Evolutionary conservation across 2,113 vertebrate species (phyloP), one percentile per base, ranked within the genome.

Genomic region (Nannobrachium achirus): DNA sequence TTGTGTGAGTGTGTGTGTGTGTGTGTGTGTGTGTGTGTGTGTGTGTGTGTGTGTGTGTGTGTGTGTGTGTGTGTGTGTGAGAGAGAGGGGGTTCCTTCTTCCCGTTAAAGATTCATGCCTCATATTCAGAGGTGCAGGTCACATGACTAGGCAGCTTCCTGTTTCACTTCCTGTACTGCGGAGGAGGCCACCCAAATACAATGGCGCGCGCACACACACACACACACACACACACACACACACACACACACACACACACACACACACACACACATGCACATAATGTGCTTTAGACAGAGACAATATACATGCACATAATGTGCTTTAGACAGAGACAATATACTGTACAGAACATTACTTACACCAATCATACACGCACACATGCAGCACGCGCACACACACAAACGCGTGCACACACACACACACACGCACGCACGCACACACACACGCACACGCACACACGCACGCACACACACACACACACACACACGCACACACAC

Each of bases 111-210:
- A 79, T 60, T 6, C 55, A 57, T 39, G 1, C 69, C 72, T 82
- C 56, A 44, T 51, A 72, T 59, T 73, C 52, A 72, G 6, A 46
- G 4, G 48, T 8, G 14, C 33, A 11, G 57, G 62, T 86, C 89
- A 87, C 65, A 11, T 85, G 78, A 83, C 64, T 10, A 3, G 3
- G 25, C 10, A 16, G 44, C 81, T 87, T 90, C 83, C 84, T 78
- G 61, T 85, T 78, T 78, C 71, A 72, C 80, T 78, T 88, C 87
- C 87, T 82, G 73, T 62, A 25, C 44, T 1, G 18, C 19, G 65
- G 39, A 50, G 16, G 42, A 4, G 25, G 39, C 52, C 45, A 39
- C 73, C 8, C 45, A 50, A 71, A 75, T 19, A 70, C 57, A 72
- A 78, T 58, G 14, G 64, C 48, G 39, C 20, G 55, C 70, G 75